phyloP scores from a whole-genome alignment of 2,888 invertebrate species.

The Drosophila neonasuta region DNA sequence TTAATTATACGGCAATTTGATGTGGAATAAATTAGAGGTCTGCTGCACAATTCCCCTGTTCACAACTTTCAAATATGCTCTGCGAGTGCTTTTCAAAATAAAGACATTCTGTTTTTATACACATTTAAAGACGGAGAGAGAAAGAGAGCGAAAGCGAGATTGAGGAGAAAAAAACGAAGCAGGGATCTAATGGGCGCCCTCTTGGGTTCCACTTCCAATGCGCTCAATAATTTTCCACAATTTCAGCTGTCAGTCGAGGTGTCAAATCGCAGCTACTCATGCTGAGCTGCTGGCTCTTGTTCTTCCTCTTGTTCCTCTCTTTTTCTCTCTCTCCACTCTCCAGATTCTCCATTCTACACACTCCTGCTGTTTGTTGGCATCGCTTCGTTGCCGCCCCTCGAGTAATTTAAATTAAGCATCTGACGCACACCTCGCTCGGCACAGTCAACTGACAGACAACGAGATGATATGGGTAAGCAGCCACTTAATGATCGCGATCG shows the following conservation, averaged over 20 bases:
- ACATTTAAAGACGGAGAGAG: conserved; percentile 12
- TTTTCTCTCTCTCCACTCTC: background rate
- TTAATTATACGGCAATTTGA: conserved; percentile 34
- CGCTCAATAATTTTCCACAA: conserved; percentile 81
- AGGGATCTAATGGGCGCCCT: conserved; percentile 73
- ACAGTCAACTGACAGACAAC: conserved; percentile 64
- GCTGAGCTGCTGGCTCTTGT: conserved; percentile 71
- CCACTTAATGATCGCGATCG: conserved; percentile 58
- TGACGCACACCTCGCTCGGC: conserved; percentile 73
- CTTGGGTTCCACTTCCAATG: conserved; percentile 75
- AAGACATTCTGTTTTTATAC: conserved; percentile 56
- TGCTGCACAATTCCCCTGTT: conserved; percentile 55
- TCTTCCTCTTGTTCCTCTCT: conserved; percentile 3
- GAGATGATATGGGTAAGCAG: conserved; percentile 75
- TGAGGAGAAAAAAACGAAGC: conserved; percentile 9
- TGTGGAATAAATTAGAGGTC: conserved; percentile 72
- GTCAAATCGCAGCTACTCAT: conserved; percentile 83
- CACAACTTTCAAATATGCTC: conserved; percentile 57
- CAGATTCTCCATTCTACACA: conserved; percentile 26
- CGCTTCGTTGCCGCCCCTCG: conserved; percentile 58
- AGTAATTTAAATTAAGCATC: conserved; percentile 79
- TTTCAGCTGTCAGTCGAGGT: conserved; percentile 82
- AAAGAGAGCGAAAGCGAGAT: conserved; percentile 2
- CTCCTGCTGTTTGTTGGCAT: conserved; percentile 8
- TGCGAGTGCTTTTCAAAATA: conserved; percentile 38